Conservation (phyloP, 1,140 invertebrate species). For the Agrypnia vestita region DNA sequence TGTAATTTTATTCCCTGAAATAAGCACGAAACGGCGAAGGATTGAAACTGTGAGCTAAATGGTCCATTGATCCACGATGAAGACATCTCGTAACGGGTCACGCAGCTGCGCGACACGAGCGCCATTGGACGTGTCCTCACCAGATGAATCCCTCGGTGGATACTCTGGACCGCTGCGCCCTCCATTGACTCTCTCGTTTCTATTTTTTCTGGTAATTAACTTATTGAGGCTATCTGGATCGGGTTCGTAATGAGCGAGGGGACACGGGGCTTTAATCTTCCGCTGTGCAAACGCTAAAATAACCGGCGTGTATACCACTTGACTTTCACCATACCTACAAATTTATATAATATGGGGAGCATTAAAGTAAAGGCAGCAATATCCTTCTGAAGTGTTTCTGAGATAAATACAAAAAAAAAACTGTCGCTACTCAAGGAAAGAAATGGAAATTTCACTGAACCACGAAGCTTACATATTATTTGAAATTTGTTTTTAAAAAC, state of each 20-base stretch:
- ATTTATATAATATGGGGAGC: too few relatives aligned
- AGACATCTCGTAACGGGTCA: conserved; percentile 37
- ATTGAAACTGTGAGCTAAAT: background rate
- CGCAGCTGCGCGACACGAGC: conserved; percentile 20
- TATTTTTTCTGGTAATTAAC: conserved; percentile 59
- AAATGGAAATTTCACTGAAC: too few relatives aligned
- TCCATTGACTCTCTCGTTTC: conserved; percentile 40
- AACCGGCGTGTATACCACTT: background rate
- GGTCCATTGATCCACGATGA: conserved; percentile 46
- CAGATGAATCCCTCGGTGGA: background rate
- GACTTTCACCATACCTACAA: conserved; percentile 1
- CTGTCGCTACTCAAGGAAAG: too few relatives aligned
- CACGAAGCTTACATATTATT: too few relatives aligned
- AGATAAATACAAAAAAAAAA: too few relatives aligned
- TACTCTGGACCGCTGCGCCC: background rate
- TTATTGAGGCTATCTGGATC: conserved; percentile 54
- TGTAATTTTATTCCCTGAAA: too few relatives aligned
- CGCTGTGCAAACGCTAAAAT: conserved; percentile 24
- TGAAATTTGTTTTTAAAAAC: too few relatives aligned
- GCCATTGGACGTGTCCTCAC: background rate
- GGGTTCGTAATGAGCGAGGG: conserved; percentile 48
- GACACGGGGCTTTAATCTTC: conserved; percentile 27
- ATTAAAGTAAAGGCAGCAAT: too few relatives aligned
- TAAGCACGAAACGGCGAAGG: background rate
- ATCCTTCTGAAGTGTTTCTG: too few relatives aligned